Evolutionary conservation across 2,113 vertebrate species (phyloP).

Genomic region (Formicarius rufipectus): DNA sequence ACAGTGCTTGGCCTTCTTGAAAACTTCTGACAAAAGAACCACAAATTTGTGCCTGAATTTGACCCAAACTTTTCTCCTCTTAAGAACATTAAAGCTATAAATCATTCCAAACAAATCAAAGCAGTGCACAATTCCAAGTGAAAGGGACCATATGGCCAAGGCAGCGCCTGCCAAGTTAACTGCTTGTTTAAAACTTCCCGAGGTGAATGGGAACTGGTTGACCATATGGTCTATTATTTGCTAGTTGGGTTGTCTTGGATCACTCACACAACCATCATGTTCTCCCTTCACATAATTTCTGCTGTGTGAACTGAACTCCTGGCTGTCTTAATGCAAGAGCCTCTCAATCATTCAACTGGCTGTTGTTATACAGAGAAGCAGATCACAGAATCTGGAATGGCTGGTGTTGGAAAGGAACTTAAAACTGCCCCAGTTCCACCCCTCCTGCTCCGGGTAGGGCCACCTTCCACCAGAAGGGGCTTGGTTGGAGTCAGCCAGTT

Average conservation of each 20-base stretch:
- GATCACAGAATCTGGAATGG: not conserved
- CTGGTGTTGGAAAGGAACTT: not conserved
- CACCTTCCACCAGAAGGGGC: not conserved
- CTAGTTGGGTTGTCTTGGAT: slow-evolving; percentile 3
- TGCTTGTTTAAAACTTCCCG: not conserved
- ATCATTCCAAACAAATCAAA: slow-evolving; percentile 34
- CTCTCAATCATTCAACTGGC: not conserved
- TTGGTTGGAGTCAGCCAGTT: not conserved
- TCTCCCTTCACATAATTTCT: not conserved
- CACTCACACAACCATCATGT: not conserved
- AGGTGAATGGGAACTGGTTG: not conserved
- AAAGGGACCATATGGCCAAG: slow-evolving; percentile 41
- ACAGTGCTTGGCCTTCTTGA: not conserved
- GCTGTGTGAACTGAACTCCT: not conserved
- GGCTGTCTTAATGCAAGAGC: not conserved
- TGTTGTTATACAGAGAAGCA: not conserved
- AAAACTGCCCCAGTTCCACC: not conserved
- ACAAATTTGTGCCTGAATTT: not conserved
- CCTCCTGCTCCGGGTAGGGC: not conserved
- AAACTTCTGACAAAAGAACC: not conserved
- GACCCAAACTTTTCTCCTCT: not conserved
- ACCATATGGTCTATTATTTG: slow-evolving; percentile 33
- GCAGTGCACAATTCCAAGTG: not conserved
- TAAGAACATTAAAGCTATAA: not conserved
- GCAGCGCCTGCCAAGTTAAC: slow-evolving; percentile 27